Evolutionary conservation across 2,888 invertebrate species (phyloP).

Genomic region (Caenorhabditis parvicauda): DNA sequence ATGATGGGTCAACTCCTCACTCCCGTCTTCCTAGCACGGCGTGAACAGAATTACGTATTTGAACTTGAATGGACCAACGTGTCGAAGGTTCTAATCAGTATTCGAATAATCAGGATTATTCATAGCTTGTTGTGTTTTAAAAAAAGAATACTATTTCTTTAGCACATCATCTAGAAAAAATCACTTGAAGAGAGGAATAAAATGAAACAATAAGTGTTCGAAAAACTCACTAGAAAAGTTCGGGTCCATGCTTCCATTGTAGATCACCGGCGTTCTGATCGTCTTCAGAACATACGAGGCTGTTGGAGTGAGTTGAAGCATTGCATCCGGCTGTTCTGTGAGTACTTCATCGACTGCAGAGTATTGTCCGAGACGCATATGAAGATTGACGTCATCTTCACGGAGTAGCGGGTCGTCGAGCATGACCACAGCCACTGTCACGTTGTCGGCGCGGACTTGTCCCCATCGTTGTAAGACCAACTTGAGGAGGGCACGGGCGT

Average conservation of each 20-base stretch:
- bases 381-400: slow-evolving; percentile 5
- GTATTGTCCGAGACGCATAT: slow-evolving; percentile 4
- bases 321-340: slow-evolving; percentile 12
- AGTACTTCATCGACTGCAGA: slow-evolving; percentile 11
- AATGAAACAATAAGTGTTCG: background rate
- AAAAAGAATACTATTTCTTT: background rate
- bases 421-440: slow-evolving; percentile 87
- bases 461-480: slow-evolving; percentile 82
- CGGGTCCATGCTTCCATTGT: slow-evolving; percentile 31
- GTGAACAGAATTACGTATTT: too few relatives aligned
- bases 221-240: slow-evolving; percentile 24
- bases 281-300: slow-evolving; percentile 16
- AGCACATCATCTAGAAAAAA: background rate
- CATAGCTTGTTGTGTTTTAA: too few relatives aligned
- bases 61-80: too few relatives aligned
- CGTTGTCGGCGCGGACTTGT: slow-evolving; percentile 88
- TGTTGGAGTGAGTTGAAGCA: slow-evolving; percentile 7
- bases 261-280: slow-evolving; percentile 24
- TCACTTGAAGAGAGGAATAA: background rate
- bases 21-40: too few relatives aligned
- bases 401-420: slow-evolving; percentile 8
- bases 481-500: slow-evolving; percentile 84
- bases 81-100: too few relatives aligned
- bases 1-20: too few relatives aligned
- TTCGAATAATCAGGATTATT: too few relatives aligned